These are phyloP conservation scores for Zoroaster sp. DNA, from an alignment of 53 echinoderm and acorn worm species.

Conservation along the genomic window DNA sequence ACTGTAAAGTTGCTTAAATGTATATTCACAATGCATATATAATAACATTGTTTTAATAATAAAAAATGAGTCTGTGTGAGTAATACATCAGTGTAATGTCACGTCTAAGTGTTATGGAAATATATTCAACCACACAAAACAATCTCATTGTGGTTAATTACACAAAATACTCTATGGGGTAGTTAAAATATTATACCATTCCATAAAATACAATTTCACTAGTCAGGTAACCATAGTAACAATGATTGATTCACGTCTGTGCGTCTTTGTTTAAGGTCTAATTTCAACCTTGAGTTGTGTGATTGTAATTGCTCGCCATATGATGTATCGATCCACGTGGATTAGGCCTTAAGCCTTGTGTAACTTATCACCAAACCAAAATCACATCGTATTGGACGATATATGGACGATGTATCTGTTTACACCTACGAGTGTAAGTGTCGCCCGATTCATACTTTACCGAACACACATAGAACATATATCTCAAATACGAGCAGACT, in stretches of 20 bases:
- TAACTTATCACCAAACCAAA: constrained; percentile 10
- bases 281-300: constrained; percentile 6
- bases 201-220: no score
- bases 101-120: no score
- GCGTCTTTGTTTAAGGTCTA: neutral
- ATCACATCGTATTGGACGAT: neutral
- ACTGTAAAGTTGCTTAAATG: no score
- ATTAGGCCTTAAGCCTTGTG: constrained; percentile 26
- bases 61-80: no score
- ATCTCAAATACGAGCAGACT: no score
- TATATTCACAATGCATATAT: no score
- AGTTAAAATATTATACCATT: no score
- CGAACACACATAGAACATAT: neutral
- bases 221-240: neutral
- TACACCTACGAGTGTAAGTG: neutral
- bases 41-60: no score
- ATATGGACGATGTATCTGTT: neutral
- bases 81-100: no score
- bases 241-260: neutral
- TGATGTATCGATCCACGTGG: constrained; percentile 1
- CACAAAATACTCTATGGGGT: no score
- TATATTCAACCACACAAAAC: no score
- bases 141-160: no score
- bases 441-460: neutral
- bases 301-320: neutral